Conservation (phyloP, 2,797 vertebrate genomes). For the Melanotaenia trifasciata region DNA sequence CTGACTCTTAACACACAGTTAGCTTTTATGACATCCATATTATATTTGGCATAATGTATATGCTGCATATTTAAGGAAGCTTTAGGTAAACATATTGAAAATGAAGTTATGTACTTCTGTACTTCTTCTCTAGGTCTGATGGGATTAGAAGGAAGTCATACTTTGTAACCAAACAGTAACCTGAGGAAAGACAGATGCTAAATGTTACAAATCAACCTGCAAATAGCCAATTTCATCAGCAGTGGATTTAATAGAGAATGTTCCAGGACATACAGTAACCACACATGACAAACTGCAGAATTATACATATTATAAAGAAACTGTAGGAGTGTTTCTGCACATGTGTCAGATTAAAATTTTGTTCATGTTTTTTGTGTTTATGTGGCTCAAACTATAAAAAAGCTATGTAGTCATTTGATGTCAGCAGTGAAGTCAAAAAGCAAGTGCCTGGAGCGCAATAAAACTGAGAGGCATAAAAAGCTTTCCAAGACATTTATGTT, state of each 20-base stretch:
- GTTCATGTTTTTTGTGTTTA: background rate
- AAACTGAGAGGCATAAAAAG: background rate
- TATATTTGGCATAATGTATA: background rate
- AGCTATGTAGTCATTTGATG: background rate
- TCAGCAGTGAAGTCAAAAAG: background rate
- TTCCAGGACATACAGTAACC: background rate
- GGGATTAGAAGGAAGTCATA: background rate
- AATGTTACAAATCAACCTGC: background rate
- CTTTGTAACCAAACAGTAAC: background rate
- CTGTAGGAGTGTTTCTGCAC: background rate
- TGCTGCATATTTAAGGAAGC: background rate
- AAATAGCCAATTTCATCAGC: background rate
- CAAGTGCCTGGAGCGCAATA: background rate
- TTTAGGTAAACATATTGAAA: background rate
- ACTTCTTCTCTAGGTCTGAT: background rate
- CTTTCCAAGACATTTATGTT: background rate
- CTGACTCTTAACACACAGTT: constrained; percentile 21
- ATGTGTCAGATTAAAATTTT: background rate
- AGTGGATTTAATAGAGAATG: background rate
- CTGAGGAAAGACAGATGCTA: background rate
- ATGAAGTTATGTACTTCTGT: background rate
- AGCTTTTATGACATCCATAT: background rate
- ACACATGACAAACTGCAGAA: background rate
- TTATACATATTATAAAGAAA: background rate
- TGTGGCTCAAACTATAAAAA: no score